Conservation (phyloP, 2,888 invertebrate genomes). For the Kuschelorhynchus macadamiae region DNA sequence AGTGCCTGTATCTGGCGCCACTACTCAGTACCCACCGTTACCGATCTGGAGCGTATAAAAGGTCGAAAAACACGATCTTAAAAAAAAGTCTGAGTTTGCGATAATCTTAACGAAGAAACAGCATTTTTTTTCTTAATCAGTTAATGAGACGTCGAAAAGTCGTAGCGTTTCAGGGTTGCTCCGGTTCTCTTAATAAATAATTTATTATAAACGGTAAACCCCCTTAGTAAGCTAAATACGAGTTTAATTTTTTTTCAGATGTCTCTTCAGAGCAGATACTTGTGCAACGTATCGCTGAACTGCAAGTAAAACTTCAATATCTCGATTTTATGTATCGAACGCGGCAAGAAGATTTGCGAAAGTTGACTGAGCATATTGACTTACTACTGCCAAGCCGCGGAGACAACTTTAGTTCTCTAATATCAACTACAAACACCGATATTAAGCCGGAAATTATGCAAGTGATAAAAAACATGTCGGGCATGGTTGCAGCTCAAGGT, state of each 20-base stretch:
- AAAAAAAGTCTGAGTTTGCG: no score
- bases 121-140: no score
- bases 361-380: constrained; percentile 77
- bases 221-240: no score
- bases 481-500: constrained; percentile 69
- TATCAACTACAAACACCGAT: constrained; percentile 54
- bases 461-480: constrained; percentile 68
- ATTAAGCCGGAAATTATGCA: constrained; percentile 63
- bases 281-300: constrained; percentile 80
- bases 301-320: constrained; percentile 84
- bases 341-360: constrained; percentile 82
- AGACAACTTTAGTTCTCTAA: constrained; percentile 24
- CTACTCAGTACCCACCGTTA: no score
- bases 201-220: no score
- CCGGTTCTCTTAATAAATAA: no score
- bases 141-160: no score
- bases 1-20: no score
- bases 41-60: no score
- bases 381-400: constrained; percentile 59
- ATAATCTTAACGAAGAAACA: no score
- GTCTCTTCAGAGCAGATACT: constrained; percentile 77
- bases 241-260: constrained; percentile 69
- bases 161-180: no score
- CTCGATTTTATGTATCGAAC: constrained; percentile 84
- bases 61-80: no score